Percentiles rank a stretch among this genome's conserved stretches.
These are phyloP conservation scores for Stictocephala bisonia DNA, from an alignment of 2,888 invertebrate species.

Conservation along the genomic window DNA sequence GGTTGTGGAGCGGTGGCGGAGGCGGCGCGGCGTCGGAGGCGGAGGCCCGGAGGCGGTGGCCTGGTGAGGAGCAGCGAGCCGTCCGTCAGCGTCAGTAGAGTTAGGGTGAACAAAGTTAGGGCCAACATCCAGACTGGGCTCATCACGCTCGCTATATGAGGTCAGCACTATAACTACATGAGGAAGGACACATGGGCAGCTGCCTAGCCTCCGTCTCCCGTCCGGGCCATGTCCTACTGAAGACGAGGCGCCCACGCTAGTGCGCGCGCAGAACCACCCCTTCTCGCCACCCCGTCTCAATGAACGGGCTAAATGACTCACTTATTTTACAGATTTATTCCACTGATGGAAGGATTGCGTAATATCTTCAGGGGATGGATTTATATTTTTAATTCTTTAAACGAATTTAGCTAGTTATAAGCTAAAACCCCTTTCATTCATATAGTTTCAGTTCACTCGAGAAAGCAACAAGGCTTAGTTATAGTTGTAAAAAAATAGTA, in stretches of 20 bases:
- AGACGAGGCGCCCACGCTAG: not conserved
- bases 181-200: slow-evolving; percentile 24
- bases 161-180: slow-evolving; percentile 32
- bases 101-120: slow-evolving; percentile 5
- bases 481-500: too few species aligned
- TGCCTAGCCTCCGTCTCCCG: slow-evolving; percentile 33
- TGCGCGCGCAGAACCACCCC: slow-evolving; percentile 8
- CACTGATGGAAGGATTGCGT: too few species aligned
- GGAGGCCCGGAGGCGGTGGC: not conserved
- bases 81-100: slow-evolving; percentile 21
- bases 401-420: too few species aligned
- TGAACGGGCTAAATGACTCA: too few species aligned
- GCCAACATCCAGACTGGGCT: slow-evolving; percentile 22
- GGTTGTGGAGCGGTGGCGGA: too few species aligned
- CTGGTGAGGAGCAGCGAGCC: slow-evolving; percentile 37
- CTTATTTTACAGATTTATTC: too few species aligned
- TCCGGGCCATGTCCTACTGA: slow-evolving; percentile 23
- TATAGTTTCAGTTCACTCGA: too few species aligned
- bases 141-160: slow-evolving; percentile 15
- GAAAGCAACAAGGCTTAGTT: too few species aligned
- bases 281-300: not conserved
- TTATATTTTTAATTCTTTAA: too few species aligned
- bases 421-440: too few species aligned
- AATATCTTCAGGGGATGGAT: too few species aligned
- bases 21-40: slow-evolving; percentile 33